Evolutionary conservation across 2,113 vertebrate genomes (phyloP), one percentile per base, ranked within the genome.

Genomic region (Poecilia latipinna): DNA sequence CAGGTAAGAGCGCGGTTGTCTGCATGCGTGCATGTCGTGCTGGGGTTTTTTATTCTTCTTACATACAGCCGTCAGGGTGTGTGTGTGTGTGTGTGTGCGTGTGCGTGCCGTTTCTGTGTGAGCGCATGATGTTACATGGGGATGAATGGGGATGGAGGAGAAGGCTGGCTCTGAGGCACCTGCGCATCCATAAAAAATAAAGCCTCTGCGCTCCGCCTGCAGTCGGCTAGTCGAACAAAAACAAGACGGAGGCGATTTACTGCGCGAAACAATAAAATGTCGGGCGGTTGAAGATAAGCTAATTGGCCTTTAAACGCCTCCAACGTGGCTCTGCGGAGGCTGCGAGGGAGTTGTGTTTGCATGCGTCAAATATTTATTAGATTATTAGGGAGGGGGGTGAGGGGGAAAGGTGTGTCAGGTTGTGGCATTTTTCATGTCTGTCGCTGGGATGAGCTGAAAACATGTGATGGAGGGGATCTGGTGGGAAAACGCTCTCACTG

Each of bases 1-100:
- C 89, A 93, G 94, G 94, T 95, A 93, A 94, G 94, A 78, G 64
- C 8, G 72, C 70, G 72, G 32, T 29, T 69, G 66, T 66, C 75
- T 81, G 82, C 87, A 78, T 57, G 79, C 72, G 79, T 72, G 35
- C 37, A 22, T 81, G 69, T 76, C 61, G n/a, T 28, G 44, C 65
- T 33, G 51, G 39, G 35, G 0, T 2, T 37, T 65, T 57, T 66
- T n/a, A n/a, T 19, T 35, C 13, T 19, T 35, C 13, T 37, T 15
- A 67, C 8, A 68, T 61, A 54, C 73, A 39, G 74, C 48, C 4
- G 17, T 17, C 32, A 64, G 37, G 68, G 8, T 70, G 61, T n/a
- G 2, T 63, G 68, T 80, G 61, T n/a, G 2, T 63, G 68, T 80
- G 22, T 79, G 42, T 12, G 37, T 39, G 37, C 12, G 39, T 15